phyloP scores from a whole-genome alignment of 2,113 vertebrate genomes.

The Apodemus sylvaticus region DNA sequence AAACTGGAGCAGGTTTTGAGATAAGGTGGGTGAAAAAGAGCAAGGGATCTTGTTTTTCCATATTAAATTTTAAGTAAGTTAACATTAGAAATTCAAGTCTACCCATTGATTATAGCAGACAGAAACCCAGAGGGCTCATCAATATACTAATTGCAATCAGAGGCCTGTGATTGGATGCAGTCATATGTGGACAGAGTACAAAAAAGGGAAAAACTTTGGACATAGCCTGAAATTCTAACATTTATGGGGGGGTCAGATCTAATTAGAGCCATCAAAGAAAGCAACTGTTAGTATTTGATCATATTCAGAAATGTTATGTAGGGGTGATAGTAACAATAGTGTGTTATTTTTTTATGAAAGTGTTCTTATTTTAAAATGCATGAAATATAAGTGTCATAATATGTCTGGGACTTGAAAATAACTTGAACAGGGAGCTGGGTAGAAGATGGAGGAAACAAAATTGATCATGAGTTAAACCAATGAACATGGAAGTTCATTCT shows the following conservation, averaged over 20 bases:
- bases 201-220: not conserved
- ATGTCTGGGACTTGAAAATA: not conserved
- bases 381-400: not conserved
- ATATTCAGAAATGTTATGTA: not conserved
- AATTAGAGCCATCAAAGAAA: not conserved
- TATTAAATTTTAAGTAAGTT: not conserved
- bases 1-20: not conserved
- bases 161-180: not conserved
- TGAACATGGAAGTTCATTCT: not conserved
- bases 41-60: not conserved
- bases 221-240: not conserved
- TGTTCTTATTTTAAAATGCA: not conserved
- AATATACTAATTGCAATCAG: not conserved
- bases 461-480: not conserved
- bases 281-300: not conserved
- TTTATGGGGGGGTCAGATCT: not conserved
- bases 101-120: not conserved
- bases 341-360: not conserved
- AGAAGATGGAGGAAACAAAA: not conserved
- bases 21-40: not conserved
- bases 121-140: not conserved
- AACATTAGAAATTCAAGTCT: slow-evolving; percentile 23
- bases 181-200: not conserved
- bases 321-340: not conserved
- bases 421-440: too few relatives aligned